Conservation (phyloP, 2,888 invertebrate genomes). For the Callyntrura sp. region DNA sequence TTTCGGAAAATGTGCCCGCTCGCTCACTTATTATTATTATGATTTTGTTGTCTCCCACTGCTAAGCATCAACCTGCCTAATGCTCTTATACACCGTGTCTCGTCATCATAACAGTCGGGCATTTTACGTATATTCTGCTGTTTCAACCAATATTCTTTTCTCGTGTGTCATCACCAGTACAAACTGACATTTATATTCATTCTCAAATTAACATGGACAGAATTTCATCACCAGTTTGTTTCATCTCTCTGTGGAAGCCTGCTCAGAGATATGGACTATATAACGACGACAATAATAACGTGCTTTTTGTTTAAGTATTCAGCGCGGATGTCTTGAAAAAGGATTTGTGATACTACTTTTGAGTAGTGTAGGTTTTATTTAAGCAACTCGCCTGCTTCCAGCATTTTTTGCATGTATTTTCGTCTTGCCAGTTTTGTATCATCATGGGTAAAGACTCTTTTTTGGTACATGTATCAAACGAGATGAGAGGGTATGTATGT, state of each 20-base stretch:
- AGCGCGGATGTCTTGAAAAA: too few species aligned
- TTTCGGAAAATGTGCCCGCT: neutral
- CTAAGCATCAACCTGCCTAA: neutral
- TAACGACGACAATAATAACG: neutral
- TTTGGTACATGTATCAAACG: too few species aligned
- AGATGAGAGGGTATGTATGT: too few species aligned
- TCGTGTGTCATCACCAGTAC: neutral
- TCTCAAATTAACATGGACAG: constrained; percentile 4
- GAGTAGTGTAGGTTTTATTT: neutral
- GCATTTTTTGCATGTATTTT: neutral
- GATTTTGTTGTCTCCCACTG: neutral
- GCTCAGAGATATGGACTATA: neutral
- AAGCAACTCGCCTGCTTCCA: neutral
- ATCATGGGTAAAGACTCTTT: neutral
- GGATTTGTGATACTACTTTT: neutral
- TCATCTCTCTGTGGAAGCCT: neutral
- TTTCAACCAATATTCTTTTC: neutral
- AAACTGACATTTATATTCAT: neutral
- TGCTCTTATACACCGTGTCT: too few species aligned
- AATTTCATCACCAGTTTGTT: neutral
- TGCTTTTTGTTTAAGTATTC: too few species aligned
- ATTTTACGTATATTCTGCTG: too few species aligned
- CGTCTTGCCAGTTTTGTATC: neutral
- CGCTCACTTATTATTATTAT: neutral
- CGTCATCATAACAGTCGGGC: too few species aligned